Conservation (phyloP, 2,888 invertebrate species). For the Pecten maximus region DNA sequence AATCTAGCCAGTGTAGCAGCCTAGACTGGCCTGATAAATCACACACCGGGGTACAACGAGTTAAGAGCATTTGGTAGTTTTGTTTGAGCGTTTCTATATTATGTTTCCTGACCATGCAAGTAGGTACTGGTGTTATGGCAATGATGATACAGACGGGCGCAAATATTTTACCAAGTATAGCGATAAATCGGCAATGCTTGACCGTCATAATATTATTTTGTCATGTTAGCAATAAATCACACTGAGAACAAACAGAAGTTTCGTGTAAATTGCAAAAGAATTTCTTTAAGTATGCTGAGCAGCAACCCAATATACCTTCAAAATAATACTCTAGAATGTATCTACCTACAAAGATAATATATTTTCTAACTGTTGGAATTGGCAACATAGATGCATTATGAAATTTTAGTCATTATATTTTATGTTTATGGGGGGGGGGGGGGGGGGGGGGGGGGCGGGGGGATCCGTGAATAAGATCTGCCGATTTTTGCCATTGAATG, state of each 20-base stretch:
- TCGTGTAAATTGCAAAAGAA: not conserved
- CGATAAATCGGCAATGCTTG: not conserved
- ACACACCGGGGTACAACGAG: not conserved
- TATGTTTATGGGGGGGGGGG: too few species aligned
- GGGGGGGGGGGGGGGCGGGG: too few species aligned
- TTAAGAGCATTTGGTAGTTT: conserved; percentile 6
- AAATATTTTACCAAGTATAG: conserved; percentile 23
- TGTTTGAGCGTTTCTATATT: not conserved
- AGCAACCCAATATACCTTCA: too few species aligned
- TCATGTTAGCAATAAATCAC: not conserved
- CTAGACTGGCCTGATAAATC: not conserved
- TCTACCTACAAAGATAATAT: too few species aligned
- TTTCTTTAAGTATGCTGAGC: too few species aligned
- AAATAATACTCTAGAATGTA: too few species aligned
- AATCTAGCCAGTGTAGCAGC: not conserved
- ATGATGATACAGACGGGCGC: not conserved
- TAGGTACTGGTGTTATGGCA: not conserved
- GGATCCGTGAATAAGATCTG: too few species aligned
- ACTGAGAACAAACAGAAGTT: not conserved
- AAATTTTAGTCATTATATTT: too few species aligned
- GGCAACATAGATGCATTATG: too few species aligned
- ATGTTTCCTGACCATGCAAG: conserved; percentile 23
- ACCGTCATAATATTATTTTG: not conserved
- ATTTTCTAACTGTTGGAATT: too few species aligned
- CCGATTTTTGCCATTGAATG: too few species aligned